Evolutionary conservation across 2,113 vertebrate species (phyloP), one percentile per base, ranked within the genome.

Genomic region (Spea bombifrons): DNA sequence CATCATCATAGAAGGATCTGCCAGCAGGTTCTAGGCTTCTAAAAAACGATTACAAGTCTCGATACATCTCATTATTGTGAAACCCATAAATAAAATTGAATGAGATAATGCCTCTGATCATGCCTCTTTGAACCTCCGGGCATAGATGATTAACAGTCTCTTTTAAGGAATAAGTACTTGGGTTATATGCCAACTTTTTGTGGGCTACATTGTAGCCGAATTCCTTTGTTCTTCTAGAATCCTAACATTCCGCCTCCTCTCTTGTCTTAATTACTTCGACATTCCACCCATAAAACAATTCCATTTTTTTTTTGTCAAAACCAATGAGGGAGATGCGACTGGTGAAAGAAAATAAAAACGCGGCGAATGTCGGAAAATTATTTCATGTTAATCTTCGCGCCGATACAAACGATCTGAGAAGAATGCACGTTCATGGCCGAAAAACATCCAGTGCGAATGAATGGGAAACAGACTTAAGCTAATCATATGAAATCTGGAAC

Each of bases 241-340:
- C 73, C 66, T 16, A 13, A 69, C 76, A 50, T 59, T 50, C 13
- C 8, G 57, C 8, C 6, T 73, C 8, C 6, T 73, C 53, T 8
- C 77, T 83, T 87, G 83, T 73, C 64, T 67, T 86, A 86, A 87
- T 79, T 46, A 65, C 71, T 87, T 84, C 86, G 86, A 86, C 87
- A 88, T 83, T 84, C 82, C 48, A 75, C 83, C 81, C 5, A 0
- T 63, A 75, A 87, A 84, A 83, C 82, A 83, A 83, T 86, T 83
- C 86, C 78, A 75, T 48, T 83, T 69, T 84, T 78, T 30, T 30
- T 30, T 30, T 30, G 30, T 30, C 80, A 85, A 83, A 85, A 77
- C 69, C 78, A 73, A 85, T 70, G 66, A 77, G 66, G 63, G 63
- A 59, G 57, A 79, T 49, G 53, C 43, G 50, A 67, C 9, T 66